These are phyloP conservation scores for Avahi laniger DNA, from an alignment of 2,797 vertebrate species.

Conservation along the genomic window DNA sequence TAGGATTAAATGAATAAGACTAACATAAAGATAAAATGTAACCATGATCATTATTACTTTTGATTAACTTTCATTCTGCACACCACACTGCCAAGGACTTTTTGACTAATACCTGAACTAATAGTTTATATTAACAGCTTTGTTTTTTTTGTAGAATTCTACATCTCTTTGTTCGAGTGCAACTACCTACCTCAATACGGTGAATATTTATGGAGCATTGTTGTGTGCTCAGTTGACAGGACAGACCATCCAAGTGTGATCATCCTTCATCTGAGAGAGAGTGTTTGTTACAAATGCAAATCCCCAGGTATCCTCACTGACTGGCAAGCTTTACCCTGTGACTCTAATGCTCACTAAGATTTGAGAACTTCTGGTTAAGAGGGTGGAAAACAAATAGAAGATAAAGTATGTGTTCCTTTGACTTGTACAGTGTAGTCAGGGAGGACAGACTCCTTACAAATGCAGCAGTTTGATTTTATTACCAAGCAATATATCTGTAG, in stretches of 20 bases:
- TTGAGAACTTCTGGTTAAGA: background rate
- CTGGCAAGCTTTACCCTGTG: background rate
- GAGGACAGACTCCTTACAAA: background rate
- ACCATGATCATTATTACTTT: background rate
- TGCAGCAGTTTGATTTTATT: background rate
- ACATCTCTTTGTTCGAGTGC: background rate
- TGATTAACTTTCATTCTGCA: background rate
- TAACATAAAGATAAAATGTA: background rate
- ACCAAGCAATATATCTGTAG: background rate
- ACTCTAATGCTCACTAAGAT: background rate
- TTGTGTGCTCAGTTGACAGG: background rate
- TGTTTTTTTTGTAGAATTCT: background rate
- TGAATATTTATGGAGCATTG: background rate
- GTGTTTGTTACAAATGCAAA: background rate
- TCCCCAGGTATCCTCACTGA: background rate
- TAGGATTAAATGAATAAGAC: background rate
- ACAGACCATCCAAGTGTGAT: background rate
- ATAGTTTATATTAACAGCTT: background rate
- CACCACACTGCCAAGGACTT: background rate
- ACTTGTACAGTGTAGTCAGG: background rate
- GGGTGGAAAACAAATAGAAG: background rate
- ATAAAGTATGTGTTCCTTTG: background rate
- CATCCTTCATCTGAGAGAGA: background rate
- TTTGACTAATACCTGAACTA: background rate
- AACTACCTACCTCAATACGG: background rate